phyloP scores from a whole-genome alignment of 1,140 invertebrate species.

The Drosophila cardini region DNA sequence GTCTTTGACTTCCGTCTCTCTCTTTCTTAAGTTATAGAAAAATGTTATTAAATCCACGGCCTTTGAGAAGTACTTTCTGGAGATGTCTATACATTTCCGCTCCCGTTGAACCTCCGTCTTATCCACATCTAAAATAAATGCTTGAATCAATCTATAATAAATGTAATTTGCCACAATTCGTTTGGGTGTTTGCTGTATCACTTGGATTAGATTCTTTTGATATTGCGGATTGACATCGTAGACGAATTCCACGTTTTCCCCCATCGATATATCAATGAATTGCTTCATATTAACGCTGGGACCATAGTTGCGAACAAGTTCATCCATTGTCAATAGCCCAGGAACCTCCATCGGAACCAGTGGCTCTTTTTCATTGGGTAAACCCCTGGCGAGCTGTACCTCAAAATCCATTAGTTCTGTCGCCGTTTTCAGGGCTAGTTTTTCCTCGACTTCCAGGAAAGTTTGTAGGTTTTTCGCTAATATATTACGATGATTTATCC shows the following conservation, averaged over 20 bases:
- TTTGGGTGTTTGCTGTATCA: conserved; percentile 48
- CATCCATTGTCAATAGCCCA: conserved; percentile 35
- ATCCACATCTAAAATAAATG: conserved; percentile 38
- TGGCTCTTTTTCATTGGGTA: conserved; percentile 48
- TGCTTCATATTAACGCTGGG: conserved; percentile 44
- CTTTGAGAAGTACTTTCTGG: conserved; percentile 66
- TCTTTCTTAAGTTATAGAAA: conserved; percentile 49
- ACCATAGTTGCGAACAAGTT: conserved; percentile 56
- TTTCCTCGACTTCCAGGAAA: conserved; percentile 40
- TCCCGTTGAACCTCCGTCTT: conserved; percentile 15
- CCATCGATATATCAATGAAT: conserved; percentile 47
- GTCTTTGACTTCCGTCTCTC: conserved; percentile 51
- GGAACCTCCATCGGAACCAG: conserved; percentile 30
- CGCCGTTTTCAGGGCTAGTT: conserved; percentile 49
- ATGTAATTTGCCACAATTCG: conserved; percentile 70
- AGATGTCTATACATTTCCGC: conserved; percentile 41
- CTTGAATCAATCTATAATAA: conserved; percentile 52
- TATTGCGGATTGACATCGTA: conserved; percentile 60
- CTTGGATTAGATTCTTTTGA: conserved; percentile 56
- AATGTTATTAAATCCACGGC: conserved; percentile 76
- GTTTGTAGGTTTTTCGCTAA: conserved; percentile 37
- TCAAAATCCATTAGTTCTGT: conserved; percentile 68
- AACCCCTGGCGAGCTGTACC: conserved; percentile 56
- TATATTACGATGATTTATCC: conserved; percentile 16
- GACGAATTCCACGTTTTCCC: conserved; percentile 32